A percentile compares a stretch with the other conserved stretches of the same genome.
These are phyloP conservation scores for Melospiza melodia DNA, from an alignment of 2,113 vertebrate species.

Conservation along the genomic window DNA sequence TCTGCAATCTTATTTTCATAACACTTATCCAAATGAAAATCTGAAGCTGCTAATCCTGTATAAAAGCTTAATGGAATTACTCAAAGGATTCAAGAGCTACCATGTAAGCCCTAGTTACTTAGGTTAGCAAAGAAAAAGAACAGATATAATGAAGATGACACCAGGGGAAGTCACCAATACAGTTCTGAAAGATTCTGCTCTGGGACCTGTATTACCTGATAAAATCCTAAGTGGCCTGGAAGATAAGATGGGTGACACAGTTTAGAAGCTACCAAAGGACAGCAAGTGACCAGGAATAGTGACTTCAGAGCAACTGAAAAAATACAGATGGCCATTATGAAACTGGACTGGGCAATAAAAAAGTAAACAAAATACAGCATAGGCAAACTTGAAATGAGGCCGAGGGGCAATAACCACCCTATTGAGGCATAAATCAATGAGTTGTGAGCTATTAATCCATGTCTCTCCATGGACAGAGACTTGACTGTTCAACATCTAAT, in stretches of 20 bases:
- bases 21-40: slow-evolving; percentile 42
- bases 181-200: not conserved
- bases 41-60: slow-evolving; percentile 30
- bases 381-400: not conserved
- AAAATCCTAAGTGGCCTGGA: not conserved
- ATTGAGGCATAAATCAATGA: not conserved
- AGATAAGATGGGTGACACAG: not conserved
- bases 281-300: not conserved
- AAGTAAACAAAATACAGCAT: not conserved
- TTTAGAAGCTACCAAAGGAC: not conserved
- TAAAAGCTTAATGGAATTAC: slow-evolving; percentile 47
- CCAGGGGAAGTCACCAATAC: not conserved
- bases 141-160: not conserved
- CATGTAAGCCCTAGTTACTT: not conserved
- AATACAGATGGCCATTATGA: not conserved
- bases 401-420: not conserved
- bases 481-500: not conserved
- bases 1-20: slow-evolving; percentile 26
- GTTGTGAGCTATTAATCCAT: not conserved
- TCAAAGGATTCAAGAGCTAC: slow-evolving; percentile 7
- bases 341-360: not conserved
- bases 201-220: not conserved
- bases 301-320: not conserved
- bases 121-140: not conserved
- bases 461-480: not conserved